A percentile compares a stretch with the other conserved stretches of the same genome.
Conservation (phyloP, 2,113 vertebrate genomes). For the Telmatochromis brachygnathus region DNA sequence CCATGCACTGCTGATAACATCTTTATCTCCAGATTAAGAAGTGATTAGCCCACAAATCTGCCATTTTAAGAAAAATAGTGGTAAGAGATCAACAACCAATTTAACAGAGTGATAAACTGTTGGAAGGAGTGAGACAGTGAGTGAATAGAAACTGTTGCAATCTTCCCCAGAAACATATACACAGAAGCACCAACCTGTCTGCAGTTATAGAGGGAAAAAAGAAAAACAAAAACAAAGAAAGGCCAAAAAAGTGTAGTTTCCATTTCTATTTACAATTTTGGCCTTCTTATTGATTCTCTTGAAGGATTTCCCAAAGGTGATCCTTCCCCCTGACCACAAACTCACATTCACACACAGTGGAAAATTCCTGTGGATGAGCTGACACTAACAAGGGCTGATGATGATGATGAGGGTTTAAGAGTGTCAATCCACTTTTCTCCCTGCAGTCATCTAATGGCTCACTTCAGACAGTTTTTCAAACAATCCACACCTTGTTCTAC, state of each 20-base stretch:
- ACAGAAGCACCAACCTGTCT: not conserved
- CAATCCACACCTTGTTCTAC: not conserved
- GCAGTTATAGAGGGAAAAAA: not conserved
- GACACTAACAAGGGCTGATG: slow-evolving; percentile 14
- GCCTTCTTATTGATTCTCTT: slow-evolving; percentile 31
- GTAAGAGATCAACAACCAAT: not conserved
- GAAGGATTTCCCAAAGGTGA: slow-evolving; percentile 40
- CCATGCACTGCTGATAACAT: not conserved
- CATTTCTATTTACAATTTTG: slow-evolving; percentile 11
- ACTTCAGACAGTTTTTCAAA: not conserved
- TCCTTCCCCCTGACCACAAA: not conserved
- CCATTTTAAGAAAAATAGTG: not conserved
- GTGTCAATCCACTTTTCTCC: not conserved
- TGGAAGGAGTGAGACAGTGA: not conserved
- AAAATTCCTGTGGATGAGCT: slow-evolving; percentile 51
- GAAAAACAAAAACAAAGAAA: not conserved
- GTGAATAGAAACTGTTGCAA: not conserved
- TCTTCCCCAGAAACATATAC: not conserved
- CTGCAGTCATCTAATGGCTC: not conserved
- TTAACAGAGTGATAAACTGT: not conserved
- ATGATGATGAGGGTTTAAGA: not conserved
- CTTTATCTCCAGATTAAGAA: not conserved
- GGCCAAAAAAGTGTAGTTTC: not conserved
- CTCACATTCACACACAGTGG: slow-evolving; percentile 3
- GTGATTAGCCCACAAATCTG: not conserved